Conservation (phyloP, 2,113 vertebrate species). For the Aptenodytes patagonicus region DNA sequence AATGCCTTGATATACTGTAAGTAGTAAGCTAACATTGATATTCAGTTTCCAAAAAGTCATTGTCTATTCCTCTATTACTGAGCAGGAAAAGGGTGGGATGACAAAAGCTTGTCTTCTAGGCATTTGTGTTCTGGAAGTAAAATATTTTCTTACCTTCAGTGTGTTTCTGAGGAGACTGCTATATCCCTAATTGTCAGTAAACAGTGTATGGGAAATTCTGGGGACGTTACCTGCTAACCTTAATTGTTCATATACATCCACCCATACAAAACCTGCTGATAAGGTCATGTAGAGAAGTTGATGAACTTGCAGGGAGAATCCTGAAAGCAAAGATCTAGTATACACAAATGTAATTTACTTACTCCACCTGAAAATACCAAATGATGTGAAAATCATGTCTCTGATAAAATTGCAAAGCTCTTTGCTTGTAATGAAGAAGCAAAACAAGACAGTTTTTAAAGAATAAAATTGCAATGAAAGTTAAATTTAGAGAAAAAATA, state of each 20-base stretch:
- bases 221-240: background rate
- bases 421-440: background rate
- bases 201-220: background rate
- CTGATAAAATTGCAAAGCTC: background rate
- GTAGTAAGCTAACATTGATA: background rate
- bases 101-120: background rate
- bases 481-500: background rate
- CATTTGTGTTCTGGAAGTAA: background rate
- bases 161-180: background rate
- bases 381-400: background rate
- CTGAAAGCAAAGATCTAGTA: background rate
- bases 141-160: background rate
- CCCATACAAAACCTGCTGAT: background rate
- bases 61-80: background rate
- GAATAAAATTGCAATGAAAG: background rate
- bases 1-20: background rate
- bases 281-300: background rate
- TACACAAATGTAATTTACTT: background rate
- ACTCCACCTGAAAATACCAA: background rate
- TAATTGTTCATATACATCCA: background rate
- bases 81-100: background rate
- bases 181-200: background rate
- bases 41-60: background rate
- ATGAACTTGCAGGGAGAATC: background rate
- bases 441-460: background rate